Base-by-base conservation (phyloP, 2,797 vertebrate genomes). In the Momotus momota region DNA sequence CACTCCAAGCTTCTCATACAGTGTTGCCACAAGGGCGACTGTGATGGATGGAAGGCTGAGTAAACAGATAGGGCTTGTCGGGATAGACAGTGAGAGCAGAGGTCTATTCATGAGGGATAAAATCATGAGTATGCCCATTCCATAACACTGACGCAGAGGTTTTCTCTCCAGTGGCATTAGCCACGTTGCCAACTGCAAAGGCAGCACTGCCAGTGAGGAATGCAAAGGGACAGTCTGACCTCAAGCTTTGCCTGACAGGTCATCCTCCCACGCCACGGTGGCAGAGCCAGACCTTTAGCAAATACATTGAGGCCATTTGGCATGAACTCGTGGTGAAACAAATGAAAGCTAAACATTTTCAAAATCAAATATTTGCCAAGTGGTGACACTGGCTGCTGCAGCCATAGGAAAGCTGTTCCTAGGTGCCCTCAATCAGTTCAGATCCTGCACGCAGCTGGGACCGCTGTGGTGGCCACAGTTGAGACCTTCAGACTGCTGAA, bases 201-300 rank as follows among this genome's bases (percentile, higher is more conserved):
- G 40, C 48, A 87, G 65, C 26, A 10, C 51, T 45, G 60, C 54
- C 61, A 3, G 0, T 0, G 4, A 91, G 71, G 45, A 71, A 82
- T 23, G 35, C 54, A 52, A 49, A 10, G 15, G 71, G 60, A 82
- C 64, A 70, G 57, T 9, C 0, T 79, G 80, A 86, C 61, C 72
- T 64, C 61, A 73, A 48, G 52, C 31, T 45, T 41, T 4, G 1
- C 35, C 22, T 72, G 83, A 48, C 62, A 86, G 49, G 40, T 7
- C 5, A 78, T 77, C 48, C 67, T 92, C 79, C 48, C 41, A 48
- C 1, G 0, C 51, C 86, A 45, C 2, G 1, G 29, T 66, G 71
- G 55, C 84, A 73, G 60, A 77, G 78, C 26, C 79, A 82, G 84
- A 77, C 79, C 75, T 87, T 94, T 25, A 94, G 81, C 81, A 96